Evolutionary conservation across 1,140 invertebrate species (phyloP), one percentile per base, ranked within the genome.

Genomic region (Drosophila repleta): DNA sequence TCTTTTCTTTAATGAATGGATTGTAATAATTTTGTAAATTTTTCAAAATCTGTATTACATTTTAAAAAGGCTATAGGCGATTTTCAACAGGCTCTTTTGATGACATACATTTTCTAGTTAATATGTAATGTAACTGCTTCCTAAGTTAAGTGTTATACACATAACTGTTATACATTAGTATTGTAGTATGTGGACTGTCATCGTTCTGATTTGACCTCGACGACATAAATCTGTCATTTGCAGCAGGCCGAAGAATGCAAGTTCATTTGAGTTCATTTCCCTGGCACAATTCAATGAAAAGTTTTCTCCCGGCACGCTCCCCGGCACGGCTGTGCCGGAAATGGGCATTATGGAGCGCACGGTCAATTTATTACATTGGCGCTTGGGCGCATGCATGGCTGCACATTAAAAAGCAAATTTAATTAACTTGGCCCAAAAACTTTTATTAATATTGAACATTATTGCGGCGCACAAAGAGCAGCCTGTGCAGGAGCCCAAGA

Each of bases 381-480:
- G 74, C 74, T 78, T 64, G 51, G 51, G 63, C 75, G 52, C 82
- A 87, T 85, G 78, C 83, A 85, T 87, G 82, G 74, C 82, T 87
- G 78, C 70, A 81, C 82, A 85, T 85, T 85, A 85, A 87, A 82
- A 85, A 85, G 70, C 70, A 79, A 85, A 88, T 88, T 88, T 88
- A 88, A 88, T 88, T 88, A 88, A 83, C 79, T 88, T 88, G 74
- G 72, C 62, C 83, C 82, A 83, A 87, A 88, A 87, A 87, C 79
- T 85, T 85, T 85, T 85, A 85, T 85, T 85, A 85, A 87, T 85
- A 85, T 87, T 78, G 82, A 82, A 87, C 79, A 78, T 77, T 84
- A 76, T 76, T 75, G 80, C 62, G 63, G 74, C 41, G 17, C 41
- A 39, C 53, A 11, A 20, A 11, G 1, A 46, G 10, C 74, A 69